Base-by-base conservation (phyloP, 2,888 invertebrate species). In the Ganaspis brasiliensis region DNA sequence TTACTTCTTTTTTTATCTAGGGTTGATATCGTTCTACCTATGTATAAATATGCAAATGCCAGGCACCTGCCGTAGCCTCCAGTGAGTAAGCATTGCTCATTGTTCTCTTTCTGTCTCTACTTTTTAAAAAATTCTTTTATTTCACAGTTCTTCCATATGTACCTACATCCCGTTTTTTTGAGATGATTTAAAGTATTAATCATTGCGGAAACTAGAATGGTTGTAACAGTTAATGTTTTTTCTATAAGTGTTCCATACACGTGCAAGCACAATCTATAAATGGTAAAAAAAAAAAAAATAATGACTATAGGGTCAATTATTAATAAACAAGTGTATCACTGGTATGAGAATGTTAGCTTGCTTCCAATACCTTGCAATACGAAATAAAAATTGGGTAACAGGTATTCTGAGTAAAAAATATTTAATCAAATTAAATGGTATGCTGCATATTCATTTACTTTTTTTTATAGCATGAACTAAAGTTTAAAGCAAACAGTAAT, bases 1-100 rank as follows among this genome's bases (percentile, higher is more conserved):
- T 85, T 87, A 87, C 84, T 78, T 81, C 79, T 79, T 81, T 85
- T 78, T 81, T 80, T 79, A 57, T 40, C 73, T 59, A 75, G 72
- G 74, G 73, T 56, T 56, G 57, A 57, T 57, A 57, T 57, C 76
- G 81, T 81, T 81, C 81, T 81, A 83, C 83, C 82, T 86, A 83
- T 78, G 81, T 72, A 63, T 74, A 80, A 80, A 79, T 84, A 87
- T 84, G 86, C 82, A 86, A 86, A 87, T 86, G 59, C 76, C 74
- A 82, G n/a, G 57, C 57, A 57, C 57, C 57, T 57, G 57, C 79
- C 80, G 76, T 75, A 78, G 77, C 59, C 72, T 72, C 16, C 70
- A 61, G 24, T 19, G 73, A 55, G 74, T 71, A 72, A 72, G 59
- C 72, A 81, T 72, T 73, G 49, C 45, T 61, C 70, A 73, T 74